Evolutionary conservation across 2,888 invertebrate species (phyloP), one percentile per base, ranked within the genome.

Genomic region (Psococerastis gibbosa): DNA sequence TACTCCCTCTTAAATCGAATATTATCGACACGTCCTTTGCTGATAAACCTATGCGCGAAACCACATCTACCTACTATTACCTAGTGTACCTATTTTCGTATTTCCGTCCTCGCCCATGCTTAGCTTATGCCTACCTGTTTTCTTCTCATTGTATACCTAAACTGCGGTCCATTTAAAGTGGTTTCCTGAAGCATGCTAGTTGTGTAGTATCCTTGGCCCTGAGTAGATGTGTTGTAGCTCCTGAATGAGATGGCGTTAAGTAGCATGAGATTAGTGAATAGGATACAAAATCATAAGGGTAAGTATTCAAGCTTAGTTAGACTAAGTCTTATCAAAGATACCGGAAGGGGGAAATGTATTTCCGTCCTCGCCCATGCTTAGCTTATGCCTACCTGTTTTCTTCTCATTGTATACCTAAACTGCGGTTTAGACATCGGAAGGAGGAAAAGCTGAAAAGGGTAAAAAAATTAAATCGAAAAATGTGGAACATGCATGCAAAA

Each of bases 71-170:
- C 27, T 11, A 27, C 27, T 27, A 9, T 27, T 27, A 9, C 11
- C 27, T 27, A 6, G n/a, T n/a, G n/a, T 9, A 27, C 11, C 11
- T 27, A 27, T 6, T 27, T 11, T 27, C 27, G 11, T 6, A 11
- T 27, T 27, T 11, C 27, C 6, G 6, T 9, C 33, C 32, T 15
- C 46, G 42, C 5, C 43, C 11, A 27, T 27, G 27, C 27, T 27
- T 27, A 27, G 27, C 27, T 27, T 27, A 11, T 27, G 27, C 11
- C 27, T 9, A 11, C 11, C 11, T 27, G 8, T 9, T 9, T 27
- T 9, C 8, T 27, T 27, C 27, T 9, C 6, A 6, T 27, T 11
- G 27, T 11, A 9, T 27, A n/a, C n/a, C 27, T 27, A 27, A 9
- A 27, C 27, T 27, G 27, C 27, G 27, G 11, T 27, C 27, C 27